Conservation (phyloP, 2,888 invertebrate genomes). For the Dastarcus helophoroides region DNA sequence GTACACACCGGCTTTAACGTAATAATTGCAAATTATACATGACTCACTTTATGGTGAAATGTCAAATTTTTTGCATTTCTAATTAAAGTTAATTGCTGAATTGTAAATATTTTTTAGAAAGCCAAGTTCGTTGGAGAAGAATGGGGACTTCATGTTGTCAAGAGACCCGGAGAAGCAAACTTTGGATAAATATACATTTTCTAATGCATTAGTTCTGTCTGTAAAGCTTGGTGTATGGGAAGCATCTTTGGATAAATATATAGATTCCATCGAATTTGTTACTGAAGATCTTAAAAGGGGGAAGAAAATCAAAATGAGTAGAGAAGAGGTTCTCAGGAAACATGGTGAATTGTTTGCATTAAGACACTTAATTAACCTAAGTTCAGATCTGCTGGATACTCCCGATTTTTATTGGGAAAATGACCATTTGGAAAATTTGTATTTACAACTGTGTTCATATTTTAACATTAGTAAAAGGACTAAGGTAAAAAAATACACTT, state of each 20-base stretch:
- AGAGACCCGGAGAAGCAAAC: conserved; percentile 41
- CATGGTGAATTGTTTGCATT: conserved; percentile 83
- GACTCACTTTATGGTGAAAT: no score
- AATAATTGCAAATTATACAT: no score
- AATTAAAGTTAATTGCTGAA: no score
- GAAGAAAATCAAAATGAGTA: conserved; percentile 54
- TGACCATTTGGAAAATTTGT: conserved; percentile 75
- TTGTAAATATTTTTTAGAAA: conserved; percentile 24
- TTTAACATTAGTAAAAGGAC: conserved; percentile 78
- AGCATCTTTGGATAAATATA: conserved; percentile 68
- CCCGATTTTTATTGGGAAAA: conserved; percentile 99
- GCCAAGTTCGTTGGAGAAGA: conserved; percentile 23
- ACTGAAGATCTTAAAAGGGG: conserved; percentile 70
- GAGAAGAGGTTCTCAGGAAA: conserved; percentile 61
- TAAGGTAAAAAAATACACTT: conserved; percentile 43
- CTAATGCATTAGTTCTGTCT: conserved; percentile 86
- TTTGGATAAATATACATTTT: conserved; percentile 86
- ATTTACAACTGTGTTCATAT: conserved; percentile 70
- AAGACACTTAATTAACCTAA: conserved; percentile 81
- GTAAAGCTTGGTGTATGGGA: conserved; percentile 95
- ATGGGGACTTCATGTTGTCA: conserved; percentile 30
- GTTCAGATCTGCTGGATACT: conserved; percentile 87
- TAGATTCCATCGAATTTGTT: conserved; percentile 71
- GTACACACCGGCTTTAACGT: no score
- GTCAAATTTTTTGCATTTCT: no score